phyloP scores from a whole-genome alignment of 2,113 vertebrate species.

The Neolamprologus cancellatus region DNA sequence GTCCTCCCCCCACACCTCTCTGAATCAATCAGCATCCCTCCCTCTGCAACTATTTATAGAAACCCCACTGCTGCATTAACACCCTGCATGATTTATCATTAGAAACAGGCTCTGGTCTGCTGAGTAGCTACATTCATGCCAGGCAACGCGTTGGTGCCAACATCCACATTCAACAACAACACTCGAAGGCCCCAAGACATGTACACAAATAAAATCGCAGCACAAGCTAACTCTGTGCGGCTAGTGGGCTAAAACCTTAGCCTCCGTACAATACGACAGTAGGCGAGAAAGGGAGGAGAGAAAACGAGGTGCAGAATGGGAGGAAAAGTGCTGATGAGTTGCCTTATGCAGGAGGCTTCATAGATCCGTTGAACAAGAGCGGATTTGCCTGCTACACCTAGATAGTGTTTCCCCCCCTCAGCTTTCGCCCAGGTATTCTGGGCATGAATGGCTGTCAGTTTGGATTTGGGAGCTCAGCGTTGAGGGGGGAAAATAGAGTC shows the following conservation, averaged over 20 bases:
- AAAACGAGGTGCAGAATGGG: slow-evolving; percentile 6
- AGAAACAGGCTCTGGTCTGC: slow-evolving; percentile 56
- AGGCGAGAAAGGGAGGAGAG: slow-evolving; percentile 4
- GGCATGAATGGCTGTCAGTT: slow-evolving; percentile 75
- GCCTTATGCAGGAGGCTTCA: slow-evolving; percentile 45
- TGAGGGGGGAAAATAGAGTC: slow-evolving; percentile 63
- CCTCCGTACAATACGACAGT: slow-evolving; percentile 21
- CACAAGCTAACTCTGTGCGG: slow-evolving; percentile 50
- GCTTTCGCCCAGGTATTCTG: slow-evolving; percentile 73
- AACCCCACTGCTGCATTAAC: slow-evolving; percentile 45
- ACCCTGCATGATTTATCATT: slow-evolving; percentile 64
- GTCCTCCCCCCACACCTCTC: not conserved
- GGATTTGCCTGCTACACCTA: slow-evolving; percentile 74
- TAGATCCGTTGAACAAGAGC: slow-evolving; percentile 60
- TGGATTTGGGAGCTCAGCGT: slow-evolving; percentile 71
- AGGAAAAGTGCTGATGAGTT: slow-evolving; percentile 63
- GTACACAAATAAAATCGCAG: slow-evolving; percentile 61
- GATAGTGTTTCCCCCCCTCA: slow-evolving; percentile 60
- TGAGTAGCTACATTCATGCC: slow-evolving; percentile 60
- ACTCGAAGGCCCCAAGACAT: slow-evolving; percentile 30
- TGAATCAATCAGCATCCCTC: slow-evolving; percentile 39
- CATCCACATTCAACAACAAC: slow-evolving; percentile 53
- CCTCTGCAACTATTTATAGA: slow-evolving; percentile 57
- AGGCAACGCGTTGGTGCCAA: slow-evolving; percentile 42
- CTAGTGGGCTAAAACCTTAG: slow-evolving; percentile 26